Base-by-base conservation (phyloP, 2,888 invertebrate species). In the Magallana nippona region DNA sequence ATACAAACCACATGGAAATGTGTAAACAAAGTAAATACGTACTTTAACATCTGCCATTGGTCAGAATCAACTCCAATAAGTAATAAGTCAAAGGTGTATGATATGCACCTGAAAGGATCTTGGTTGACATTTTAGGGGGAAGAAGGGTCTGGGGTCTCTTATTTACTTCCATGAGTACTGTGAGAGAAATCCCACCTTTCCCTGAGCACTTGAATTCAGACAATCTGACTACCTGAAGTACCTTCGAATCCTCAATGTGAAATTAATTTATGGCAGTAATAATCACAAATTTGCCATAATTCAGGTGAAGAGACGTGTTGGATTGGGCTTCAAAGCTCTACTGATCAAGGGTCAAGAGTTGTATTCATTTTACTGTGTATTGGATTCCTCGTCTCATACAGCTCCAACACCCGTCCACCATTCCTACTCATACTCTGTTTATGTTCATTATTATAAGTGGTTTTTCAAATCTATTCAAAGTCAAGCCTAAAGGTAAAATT, bases 211-310 rank as follows among this genome's bases (percentile, higher is more conserved):
- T 63, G 63, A 63, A 15, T 27, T 10, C 63, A 63, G 63, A 63
- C 63, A 63, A 63, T 22, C 19, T 22, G 63, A 63, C 63, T 63
- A 63, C 63, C 63, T 63, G 63, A 63, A 63, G 63, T 63, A 63
- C 22, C 63, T 22, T 32, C 63, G 15, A 63, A 63, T 63, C 63
- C 63, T 63, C 22, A 63, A 63, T 63, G 63, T 27, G 22, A 63
- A 63, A 63, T 63, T 63, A 63, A 63, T 63, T 63, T 63, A 63
- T 63, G 63, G 27, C 63, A 63, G 11, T 63, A 27, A 22, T 63
- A 63, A 22, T 63, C 63, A 63, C 63, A 63, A 63, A 63, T 22
- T 63, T 32, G 63, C 63, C 13, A 63, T 63, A 63, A 63, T 63
- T 10, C 63, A 27, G 63, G 19, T 63, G 63, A 22, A 22, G 13